Percentiles rank a stretch among this genome's conserved stretches.
Evolutionary conservation across 30 jellyfish, hydroid and myxozoan genomes (phyloP).

Genomic region (Aurelia coerulea): DNA sequence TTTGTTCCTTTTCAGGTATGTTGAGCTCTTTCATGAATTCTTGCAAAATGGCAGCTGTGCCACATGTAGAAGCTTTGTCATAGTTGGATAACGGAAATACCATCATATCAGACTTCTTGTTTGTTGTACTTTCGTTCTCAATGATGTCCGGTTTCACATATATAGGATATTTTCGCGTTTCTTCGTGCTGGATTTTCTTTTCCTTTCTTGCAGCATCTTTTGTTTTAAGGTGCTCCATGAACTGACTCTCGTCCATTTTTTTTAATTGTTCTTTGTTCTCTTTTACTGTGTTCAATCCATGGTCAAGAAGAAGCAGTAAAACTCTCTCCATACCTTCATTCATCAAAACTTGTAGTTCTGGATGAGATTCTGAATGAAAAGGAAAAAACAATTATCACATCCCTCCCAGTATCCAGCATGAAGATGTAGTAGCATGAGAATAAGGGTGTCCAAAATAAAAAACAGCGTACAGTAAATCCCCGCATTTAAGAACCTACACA

Average conservation of each 20-base stretch:
- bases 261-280: not conserved
- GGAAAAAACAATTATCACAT: not conserved
- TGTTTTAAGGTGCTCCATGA: not conserved
- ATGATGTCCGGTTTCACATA: not conserved
- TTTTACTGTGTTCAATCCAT: not conserved
- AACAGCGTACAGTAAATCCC: too few species aligned
- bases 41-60: conserved; percentile 1
- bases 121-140: not conserved
- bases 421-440: not conserved
- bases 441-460: not conserved
- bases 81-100: not conserved
- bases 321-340: not conserved
- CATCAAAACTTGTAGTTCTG: not conserved
- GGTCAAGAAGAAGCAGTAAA: not conserved
- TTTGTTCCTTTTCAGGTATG: not conserved
- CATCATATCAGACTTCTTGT: not conserved
- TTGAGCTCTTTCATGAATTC: not conserved
- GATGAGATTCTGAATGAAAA: not conserved
- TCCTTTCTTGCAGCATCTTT: too few species aligned
- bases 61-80: too few species aligned
- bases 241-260: not conserved
- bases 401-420: not conserved
- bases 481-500: too few species aligned
- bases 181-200: too few species aligned
- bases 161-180: not conserved